phyloP scores from a whole-genome alignment of 2,888 invertebrate species.

The Petrophora chlorosata region DNA sequence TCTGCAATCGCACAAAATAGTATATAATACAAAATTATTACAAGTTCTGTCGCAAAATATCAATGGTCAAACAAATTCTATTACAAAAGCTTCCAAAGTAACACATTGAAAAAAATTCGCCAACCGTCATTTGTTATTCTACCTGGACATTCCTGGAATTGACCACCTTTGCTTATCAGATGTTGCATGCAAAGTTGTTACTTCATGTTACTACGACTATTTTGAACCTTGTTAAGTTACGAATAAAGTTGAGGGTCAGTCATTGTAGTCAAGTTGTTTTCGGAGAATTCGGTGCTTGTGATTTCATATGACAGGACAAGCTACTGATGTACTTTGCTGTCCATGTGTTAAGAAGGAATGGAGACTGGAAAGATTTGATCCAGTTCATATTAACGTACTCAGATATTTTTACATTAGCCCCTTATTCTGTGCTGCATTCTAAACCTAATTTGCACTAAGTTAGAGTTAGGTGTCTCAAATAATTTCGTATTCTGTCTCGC shows the following conservation, averaged over 20 bases:
- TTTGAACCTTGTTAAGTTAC: background rate
- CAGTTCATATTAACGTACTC: too few relatives aligned
- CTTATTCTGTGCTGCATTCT: too few relatives aligned
- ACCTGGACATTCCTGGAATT: slow-evolving; percentile 34
- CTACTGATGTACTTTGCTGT: slow-evolving; percentile 2
- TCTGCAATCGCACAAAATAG: too few relatives aligned
- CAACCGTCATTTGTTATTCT: slow-evolving; percentile 21
- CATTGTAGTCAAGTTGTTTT: slow-evolving; percentile 7
- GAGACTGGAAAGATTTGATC: too few relatives aligned
- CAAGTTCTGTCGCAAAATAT: too few relatives aligned
- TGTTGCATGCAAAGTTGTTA: slow-evolving; percentile 15
- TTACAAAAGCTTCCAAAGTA: slow-evolving; percentile 5
- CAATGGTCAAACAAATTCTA: background rate
- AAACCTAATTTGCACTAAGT: too few relatives aligned
- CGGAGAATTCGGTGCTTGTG: slow-evolving; percentile 13
- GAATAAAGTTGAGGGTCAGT: background rate
- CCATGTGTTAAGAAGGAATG: too few relatives aligned
- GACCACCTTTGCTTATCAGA: slow-evolving; percentile 29
- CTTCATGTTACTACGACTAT: background rate
- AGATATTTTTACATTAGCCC: too few relatives aligned
- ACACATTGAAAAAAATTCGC: slow-evolving; percentile 21
- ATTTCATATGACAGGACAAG: slow-evolving; percentile 2
- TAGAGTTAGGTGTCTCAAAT: too few relatives aligned
- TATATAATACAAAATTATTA: too few relatives aligned
- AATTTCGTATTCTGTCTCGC: too few relatives aligned